Percentiles rank a stretch among this genome's conserved stretches.
These are phyloP conservation scores for Cydia amplana DNA, from an alignment of 1,140 invertebrate species.

Conservation along the genomic window DNA sequence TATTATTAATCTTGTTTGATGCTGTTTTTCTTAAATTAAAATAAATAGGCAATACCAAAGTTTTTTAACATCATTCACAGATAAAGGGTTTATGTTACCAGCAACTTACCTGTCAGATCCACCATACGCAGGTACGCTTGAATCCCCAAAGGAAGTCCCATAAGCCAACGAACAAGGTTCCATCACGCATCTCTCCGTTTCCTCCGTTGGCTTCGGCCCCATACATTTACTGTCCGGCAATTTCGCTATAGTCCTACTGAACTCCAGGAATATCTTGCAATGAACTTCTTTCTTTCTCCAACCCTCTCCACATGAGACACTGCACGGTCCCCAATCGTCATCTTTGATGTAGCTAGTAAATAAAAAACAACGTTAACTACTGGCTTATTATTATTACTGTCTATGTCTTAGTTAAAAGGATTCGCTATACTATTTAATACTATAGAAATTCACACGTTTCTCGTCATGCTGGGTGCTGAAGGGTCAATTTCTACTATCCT, in stretches of 20 bases:
- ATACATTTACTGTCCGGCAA: constrained; percentile 93
- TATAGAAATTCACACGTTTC: constrained; percentile 53
- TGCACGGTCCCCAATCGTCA: constrained; percentile 92
- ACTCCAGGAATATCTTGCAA: constrained; percentile 96
- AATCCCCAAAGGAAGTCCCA: constrained; percentile 82
- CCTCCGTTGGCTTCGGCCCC: constrained; percentile 89
- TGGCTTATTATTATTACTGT: background rate
- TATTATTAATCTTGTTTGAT: no score
- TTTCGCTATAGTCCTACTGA: constrained; percentile 90
- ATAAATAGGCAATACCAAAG: no score
- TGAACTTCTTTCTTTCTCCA: constrained; percentile 88
- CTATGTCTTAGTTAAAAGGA: background rate
- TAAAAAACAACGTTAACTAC: constrained; percentile 27
- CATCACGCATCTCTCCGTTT: constrained; percentile 88
- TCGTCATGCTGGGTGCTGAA: constrained; percentile 67
- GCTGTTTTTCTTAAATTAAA: no score
- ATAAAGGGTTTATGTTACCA: background rate
- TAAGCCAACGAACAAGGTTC: constrained; percentile 86
- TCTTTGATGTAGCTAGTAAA: constrained; percentile 80
- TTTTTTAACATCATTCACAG: no score
- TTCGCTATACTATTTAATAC: constrained; percentile 44
- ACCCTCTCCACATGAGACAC: constrained; percentile 93
- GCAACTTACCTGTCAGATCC: constrained; percentile 62
- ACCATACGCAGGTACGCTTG: constrained; percentile 77
- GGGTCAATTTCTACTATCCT: constrained; percentile 52